phyloP scores from a whole-genome alignment of 2,797 vertebrate species.

The Phrynocephalus vlangalii region DNA sequence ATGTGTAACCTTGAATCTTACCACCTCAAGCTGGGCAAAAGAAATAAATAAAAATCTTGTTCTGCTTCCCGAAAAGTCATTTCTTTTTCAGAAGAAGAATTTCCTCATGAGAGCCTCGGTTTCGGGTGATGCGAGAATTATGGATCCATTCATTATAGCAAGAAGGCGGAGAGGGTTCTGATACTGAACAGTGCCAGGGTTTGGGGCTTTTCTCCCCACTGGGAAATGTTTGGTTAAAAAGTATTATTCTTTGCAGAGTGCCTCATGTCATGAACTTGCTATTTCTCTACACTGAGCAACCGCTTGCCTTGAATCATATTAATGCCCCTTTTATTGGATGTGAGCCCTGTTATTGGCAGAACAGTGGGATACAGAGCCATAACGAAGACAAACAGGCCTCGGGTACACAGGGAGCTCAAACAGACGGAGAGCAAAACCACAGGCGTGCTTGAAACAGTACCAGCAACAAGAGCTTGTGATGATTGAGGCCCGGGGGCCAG shows the following conservation, averaged over 20 bases:
- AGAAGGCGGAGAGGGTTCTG: not conserved
- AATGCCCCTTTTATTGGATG: slow-evolving; percentile 15
- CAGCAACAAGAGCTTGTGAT: not conserved
- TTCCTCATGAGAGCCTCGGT: not conserved
- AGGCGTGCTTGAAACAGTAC: not conserved
- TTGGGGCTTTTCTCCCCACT: not conserved
- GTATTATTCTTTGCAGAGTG: not conserved
- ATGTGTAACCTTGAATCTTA: not conserved
- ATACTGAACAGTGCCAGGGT: not conserved
- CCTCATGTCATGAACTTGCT: not conserved
- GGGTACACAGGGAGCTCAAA: not conserved
- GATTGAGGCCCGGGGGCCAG: not conserved
- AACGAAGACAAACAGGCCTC: not conserved
- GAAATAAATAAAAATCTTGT: not conserved
- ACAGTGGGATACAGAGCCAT: not conserved
- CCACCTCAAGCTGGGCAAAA: not conserved
- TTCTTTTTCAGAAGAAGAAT: not conserved
- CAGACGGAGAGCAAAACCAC: not conserved
- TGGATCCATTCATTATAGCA: not conserved
- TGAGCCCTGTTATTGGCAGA: not conserved
- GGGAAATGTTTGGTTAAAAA: not conserved
- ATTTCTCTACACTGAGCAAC: not conserved
- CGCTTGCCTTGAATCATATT: not conserved
- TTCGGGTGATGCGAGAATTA: not conserved
- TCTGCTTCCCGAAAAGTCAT: too few relatives aligned